Evolutionary conservation across 2,888 invertebrate genomes (phyloP), one percentile per base, ranked within the genome.

Genomic region (Tipula confusa): DNA sequence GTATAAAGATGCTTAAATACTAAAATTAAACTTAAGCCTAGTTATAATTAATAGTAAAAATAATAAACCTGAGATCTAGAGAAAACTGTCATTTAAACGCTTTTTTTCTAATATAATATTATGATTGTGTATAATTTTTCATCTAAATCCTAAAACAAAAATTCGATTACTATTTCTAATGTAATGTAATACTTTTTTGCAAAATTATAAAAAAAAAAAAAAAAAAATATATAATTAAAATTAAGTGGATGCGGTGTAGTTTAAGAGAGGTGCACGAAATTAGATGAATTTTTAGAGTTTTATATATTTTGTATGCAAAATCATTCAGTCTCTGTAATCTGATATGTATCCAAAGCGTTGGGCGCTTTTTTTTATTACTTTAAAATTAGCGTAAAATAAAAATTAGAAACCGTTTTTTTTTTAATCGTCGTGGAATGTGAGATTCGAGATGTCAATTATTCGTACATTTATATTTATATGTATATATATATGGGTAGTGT

Each of bases 41-140:
- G n/a, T n/a, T n/a, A n/a, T n/a, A n/a, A n/a, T n/a, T n/a, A n/a
- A n/a, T n/a, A n/a, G n/a, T n/a, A 64, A 64, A 24, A 64, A 64
- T 64, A 64, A 64, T 64, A 64, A 64, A 64, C 64, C 64, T 64
- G 64, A 64, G 64, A 64, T 64, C 64, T 64, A 64, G 64, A 64
- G 64, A 64, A 64, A 64, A 64, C 64, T 64, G 64, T 64, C 64
- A 64, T 64, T 64, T 64, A 1, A 64, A 64, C 24, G 64, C 64
- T 64, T 64, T 64, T n/a, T n/a, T 64, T 64, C 64, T 64, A 64
- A 64, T 64, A 64, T 64, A 64, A 64, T 64, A 64, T 64, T 64
- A n/a, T 24, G 64, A 64, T 18, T 64, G 24, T 64, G 64, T 24
- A 64, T 7, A 64, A 64, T 64, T 64, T 64, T 64, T 24, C 7